Conservation (phyloP, 2,797 vertebrate species). For the Pampus argenteus region DNA sequence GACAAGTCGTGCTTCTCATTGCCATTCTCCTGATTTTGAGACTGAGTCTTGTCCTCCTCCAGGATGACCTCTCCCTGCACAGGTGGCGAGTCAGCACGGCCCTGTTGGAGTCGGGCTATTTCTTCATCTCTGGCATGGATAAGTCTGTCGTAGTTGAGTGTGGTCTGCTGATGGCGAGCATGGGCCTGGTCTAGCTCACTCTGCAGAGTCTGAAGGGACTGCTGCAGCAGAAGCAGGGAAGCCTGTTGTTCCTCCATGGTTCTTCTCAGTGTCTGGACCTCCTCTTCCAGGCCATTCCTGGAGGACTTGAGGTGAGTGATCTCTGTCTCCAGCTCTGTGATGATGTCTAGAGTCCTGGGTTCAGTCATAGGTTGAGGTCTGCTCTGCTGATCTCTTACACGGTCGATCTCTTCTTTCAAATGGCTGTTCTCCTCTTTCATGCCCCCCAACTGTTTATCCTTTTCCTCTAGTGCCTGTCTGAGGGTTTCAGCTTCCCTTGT, state of each 20-base stretch:
- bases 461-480: conserved; percentile 90
- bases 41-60: conserved; percentile 91
- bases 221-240: conserved; percentile 85
- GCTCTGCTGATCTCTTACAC: conserved; percentile 93
- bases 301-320: conserved; percentile 89
- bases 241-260: conserved; percentile 89
- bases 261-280: conserved; percentile 85
- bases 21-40: conserved; percentile 91
- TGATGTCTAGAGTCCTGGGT: conserved; percentile 90
- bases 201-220: conserved; percentile 88
- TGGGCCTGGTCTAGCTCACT: conserved; percentile 90
- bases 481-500: conserved; percentile 82
- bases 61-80: conserved; percentile 87
- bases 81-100: conserved; percentile 76
- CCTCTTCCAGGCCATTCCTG: conserved; percentile 87
- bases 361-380: conserved; percentile 85
- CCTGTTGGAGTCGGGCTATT: conserved; percentile 87
- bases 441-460: conserved; percentile 89
- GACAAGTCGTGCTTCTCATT: conserved; percentile 98
- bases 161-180: conserved; percentile 90
- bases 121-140: conserved; percentile 92
- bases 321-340: conserved; percentile 94
- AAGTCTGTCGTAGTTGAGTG: conserved; percentile 87
- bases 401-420: conserved; percentile 95
- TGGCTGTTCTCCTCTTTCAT: conserved; percentile 99